These are phyloP conservation scores for Agapornis roseicollis DNA, from an alignment of 2,113 vertebrate species.

Conservation along the genomic window DNA sequence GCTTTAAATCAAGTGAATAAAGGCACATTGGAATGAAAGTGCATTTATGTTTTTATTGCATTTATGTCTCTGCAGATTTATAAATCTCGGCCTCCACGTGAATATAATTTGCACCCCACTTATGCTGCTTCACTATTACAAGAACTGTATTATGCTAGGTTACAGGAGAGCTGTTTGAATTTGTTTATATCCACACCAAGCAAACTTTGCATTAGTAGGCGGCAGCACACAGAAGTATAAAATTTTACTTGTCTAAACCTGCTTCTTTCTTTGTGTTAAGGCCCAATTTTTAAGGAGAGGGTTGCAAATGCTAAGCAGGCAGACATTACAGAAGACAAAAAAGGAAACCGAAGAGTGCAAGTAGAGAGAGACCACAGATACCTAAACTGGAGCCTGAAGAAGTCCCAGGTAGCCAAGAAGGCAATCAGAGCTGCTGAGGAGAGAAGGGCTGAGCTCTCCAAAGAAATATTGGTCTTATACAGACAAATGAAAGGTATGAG, in stretches of 20 bases:
- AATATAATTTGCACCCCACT: background rate
- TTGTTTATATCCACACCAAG: background rate
- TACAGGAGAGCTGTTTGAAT: background rate
- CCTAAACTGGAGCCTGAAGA: background rate
- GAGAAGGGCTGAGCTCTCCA: background rate
- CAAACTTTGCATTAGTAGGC: background rate
- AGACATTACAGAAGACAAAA: background rate
- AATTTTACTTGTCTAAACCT: background rate
- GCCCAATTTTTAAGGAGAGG: background rate
- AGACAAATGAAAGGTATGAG: background rate
- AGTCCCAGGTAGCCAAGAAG: background rate
- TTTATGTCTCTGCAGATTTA: constrained; percentile 41
- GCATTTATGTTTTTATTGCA: constrained; percentile 42
- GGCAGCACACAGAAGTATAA: background rate
- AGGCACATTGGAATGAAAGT: constrained; percentile 16
- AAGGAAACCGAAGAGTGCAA: background rate
- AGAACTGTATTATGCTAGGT: background rate
- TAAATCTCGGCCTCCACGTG: constrained; percentile 1
- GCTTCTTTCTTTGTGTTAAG: background rate
- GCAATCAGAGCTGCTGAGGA: background rate
- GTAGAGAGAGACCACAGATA: background rate
- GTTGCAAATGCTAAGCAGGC: background rate
- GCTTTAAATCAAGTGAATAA: constrained; percentile 47
- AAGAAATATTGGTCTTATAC: background rate
- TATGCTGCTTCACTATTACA: background rate